A percentile compares a stretch with the other conserved stretches of the same genome.
Conservation (phyloP, 1,140 invertebrate species). For the Bacillus rossius region DNA sequence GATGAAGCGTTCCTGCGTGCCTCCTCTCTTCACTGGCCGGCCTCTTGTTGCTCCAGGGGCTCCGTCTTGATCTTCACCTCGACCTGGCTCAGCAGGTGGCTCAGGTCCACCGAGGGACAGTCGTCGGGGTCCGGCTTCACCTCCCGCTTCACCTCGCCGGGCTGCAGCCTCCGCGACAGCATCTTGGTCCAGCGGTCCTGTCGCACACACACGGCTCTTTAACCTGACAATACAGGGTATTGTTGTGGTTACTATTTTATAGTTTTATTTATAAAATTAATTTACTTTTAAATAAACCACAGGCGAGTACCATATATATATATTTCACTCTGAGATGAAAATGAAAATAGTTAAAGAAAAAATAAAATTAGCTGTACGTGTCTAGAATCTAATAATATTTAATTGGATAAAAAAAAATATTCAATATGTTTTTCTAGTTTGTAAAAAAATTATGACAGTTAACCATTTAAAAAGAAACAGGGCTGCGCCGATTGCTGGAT, state of each 20-base stretch:
- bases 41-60: conserved; percentile 22
- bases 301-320: no score
- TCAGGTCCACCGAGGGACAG: conserved; percentile 13
- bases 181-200: conserved; percentile 26
- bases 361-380: no score
- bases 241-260: neutral
- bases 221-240: neutral
- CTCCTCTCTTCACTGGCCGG: no score
- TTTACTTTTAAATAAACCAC: neutral
- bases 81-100: conserved; percentile 28
- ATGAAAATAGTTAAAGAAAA: no score
- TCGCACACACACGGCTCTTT: neutral
- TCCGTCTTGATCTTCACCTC: conserved; percentile 35
- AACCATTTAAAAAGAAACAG: no score
- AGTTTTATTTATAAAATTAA: neutral
- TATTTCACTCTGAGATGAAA: no score
- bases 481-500: no score
- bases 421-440: no score
- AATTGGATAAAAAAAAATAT: no score
- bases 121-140: conserved; percentile 20
- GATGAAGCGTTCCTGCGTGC: no score
- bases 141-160: conserved; percentile 11
- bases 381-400: no score
- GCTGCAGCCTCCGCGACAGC: conserved; percentile 16
- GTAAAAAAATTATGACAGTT: no score